Base-by-base conservation (phyloP, 2,888 invertebrate genomes). In the Galeruca laticollis region DNA sequence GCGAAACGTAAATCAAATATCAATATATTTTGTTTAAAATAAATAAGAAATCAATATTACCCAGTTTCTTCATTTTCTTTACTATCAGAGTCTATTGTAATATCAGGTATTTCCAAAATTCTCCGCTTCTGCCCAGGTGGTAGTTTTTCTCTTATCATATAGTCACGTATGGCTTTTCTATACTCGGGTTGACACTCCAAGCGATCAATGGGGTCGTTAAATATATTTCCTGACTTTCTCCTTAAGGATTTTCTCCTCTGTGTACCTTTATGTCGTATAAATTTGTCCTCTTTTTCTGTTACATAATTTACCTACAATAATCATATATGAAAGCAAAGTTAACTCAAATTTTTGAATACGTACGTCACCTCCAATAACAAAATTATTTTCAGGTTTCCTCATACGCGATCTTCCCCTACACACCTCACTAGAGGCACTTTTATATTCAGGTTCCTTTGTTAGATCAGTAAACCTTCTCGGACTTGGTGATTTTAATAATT, bases 111-210 rank as follows among this genome's bases (percentile, higher is more conserved):
- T 43, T 67, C 70, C 20, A 72, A 67, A 60, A 70, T 68, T 52
- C 72, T 72, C 26, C 60, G 69, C 10, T 56, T 69, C 54, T 63
- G 73, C 6, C 47, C 43, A 3, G 65, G 65, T 10, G 75, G 68
- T 26, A 66, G 68, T 56, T 69, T 79, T 71, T 85, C 85, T 64
- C 83, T 85, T 79, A 82, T 86, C 81, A 79, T 84, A 79, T 77
- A 87, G 82, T 82, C 87, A 75, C 78, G 83, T 79, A 80, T 85
- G 18, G 87, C 87, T 73, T 84, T 86, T 59, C 86, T 83, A 70
- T 88, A 88, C 77, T 88, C 88, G 0, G 87, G 87, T 73, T 84
- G 84, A 69, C 84, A 84, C 75, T 84, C 83, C 62, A 84, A 83
- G 13, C 77, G 75, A 73, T 84, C 83, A 60, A 84, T 82, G 15